Conservation (phyloP, 2,113 vertebrate species). For the Ciconia maguari region DNA sequence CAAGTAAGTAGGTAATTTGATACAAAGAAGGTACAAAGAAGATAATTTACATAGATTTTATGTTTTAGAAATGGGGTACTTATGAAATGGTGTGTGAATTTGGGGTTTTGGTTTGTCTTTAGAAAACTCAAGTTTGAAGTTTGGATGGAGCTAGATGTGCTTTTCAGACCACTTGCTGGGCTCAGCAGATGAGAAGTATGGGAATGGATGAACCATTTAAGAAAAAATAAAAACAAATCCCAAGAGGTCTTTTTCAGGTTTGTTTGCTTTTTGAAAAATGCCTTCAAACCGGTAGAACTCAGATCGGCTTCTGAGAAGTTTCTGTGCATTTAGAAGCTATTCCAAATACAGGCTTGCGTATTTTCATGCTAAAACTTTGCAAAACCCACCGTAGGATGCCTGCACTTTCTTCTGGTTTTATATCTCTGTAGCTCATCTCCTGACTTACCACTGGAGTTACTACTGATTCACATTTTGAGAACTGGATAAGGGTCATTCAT, state of each 20-base stretch:
- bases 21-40: background rate
- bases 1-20: background rate
- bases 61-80: background rate
- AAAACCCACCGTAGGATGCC: background rate
- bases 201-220: background rate
- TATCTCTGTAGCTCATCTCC: background rate
- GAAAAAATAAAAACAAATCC: background rate
- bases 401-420: background rate
- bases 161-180: background rate
- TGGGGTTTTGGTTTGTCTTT: background rate
- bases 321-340: background rate
- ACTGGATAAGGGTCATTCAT: background rate
- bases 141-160: background rate
- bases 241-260: background rate
- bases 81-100: background rate
- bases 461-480: background rate
- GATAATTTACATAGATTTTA: background rate
- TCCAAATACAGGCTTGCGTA: background rate
- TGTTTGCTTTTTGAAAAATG: background rate
- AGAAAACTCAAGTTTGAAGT: background rate
- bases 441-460: background rate
- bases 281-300: background rate
- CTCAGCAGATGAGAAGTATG: background rate
- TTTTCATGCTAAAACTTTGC: background rate
- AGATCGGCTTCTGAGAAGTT: background rate